Percentiles rank a stretch among this genome's conserved stretches.
Evolutionary conservation across 2,888 invertebrate species (phyloP).

Genomic region (Miltochrista miniata): DNA sequence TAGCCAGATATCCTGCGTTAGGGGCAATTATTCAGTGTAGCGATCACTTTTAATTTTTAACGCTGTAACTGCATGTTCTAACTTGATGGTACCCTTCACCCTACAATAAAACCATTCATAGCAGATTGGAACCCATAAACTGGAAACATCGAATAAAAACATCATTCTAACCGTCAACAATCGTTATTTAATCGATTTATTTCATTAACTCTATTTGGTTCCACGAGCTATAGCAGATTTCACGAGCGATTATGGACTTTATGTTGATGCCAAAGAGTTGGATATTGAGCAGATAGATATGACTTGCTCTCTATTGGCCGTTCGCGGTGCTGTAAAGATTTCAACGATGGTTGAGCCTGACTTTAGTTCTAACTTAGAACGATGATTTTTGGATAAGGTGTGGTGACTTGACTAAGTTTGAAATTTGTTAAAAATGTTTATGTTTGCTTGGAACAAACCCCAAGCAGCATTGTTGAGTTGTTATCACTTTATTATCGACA

Average conservation of each 20-base stretch:
- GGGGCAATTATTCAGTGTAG: too few relatives aligned
- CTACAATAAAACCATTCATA: conserved; percentile 23
- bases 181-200: conserved; percentile 53
- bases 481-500: too few relatives aligned
- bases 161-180: conserved; percentile 34
- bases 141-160: conserved; percentile 29
- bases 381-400: conserved; percentile 15
- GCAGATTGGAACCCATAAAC: conserved; percentile 32
- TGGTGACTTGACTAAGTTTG: not conserved
- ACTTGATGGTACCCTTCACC: not conserved
- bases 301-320: conserved; percentile 39
- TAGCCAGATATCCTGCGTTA: too few relatives aligned
- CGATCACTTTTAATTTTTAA: too few relatives aligned
- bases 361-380: conserved; percentile 27
- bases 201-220: conserved; percentile 46
- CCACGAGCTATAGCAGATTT: conserved; percentile 6
- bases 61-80: not conserved
- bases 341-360: conserved; percentile 40
- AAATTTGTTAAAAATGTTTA: too few relatives aligned
- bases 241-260: conserved; percentile 12
- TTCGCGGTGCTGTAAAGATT: conserved; percentile 50
- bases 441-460: too few relatives aligned
- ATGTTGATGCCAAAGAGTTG: conserved; percentile 1
- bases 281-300: conserved; percentile 19
- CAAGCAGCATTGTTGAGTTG: too few relatives aligned